A percentile compares a stretch with the other conserved stretches of the same genome.
Conservation (phyloP, 2,113 vertebrate genomes). For the Philantomba maxwellii region DNA sequence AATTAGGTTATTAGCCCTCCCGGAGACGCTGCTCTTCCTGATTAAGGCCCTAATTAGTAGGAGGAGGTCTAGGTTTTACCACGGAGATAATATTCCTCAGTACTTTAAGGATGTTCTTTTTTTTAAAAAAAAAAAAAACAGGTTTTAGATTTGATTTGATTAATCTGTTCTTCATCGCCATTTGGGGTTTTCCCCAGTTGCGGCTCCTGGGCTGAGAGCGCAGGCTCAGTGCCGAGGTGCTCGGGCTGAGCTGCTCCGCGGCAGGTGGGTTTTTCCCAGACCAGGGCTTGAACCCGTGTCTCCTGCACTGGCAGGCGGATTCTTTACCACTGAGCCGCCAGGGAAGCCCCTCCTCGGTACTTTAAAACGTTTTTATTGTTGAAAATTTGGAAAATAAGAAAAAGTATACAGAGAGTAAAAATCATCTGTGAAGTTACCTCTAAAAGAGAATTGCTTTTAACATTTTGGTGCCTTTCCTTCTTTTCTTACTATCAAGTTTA, state of each 20-base stretch:
- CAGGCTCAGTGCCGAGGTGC: not conserved
- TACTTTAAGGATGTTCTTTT: not conserved
- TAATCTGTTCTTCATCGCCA: not conserved
- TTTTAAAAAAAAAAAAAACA: not conserved
- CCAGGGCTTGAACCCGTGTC: not conserved
- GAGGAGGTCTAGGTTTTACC: not conserved
- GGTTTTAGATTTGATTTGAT: not conserved
- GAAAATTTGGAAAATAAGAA: not conserved
- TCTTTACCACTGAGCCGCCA: not conserved
- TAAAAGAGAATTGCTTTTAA: not conserved
- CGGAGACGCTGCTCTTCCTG: not conserved
- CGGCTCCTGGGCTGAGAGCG: accelerated
- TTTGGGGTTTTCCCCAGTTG: not conserved
- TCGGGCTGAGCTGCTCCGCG: accelerated
- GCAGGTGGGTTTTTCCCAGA: not conserved
- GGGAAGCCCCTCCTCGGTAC: not conserved
- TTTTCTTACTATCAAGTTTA: not conserved
- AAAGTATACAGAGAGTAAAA: not conserved
- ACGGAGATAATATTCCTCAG: not conserved
- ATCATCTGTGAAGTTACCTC: no score
- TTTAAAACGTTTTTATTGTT: not conserved
- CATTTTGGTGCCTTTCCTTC: no score
- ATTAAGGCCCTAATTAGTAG: not conserved
- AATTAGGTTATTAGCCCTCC: conserved; percentile 70
- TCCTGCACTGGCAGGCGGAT: not conserved